Evolutionary conservation across 2,888 invertebrate genomes (phyloP).

Genomic region (Myopa tessellatipennis): DNA sequence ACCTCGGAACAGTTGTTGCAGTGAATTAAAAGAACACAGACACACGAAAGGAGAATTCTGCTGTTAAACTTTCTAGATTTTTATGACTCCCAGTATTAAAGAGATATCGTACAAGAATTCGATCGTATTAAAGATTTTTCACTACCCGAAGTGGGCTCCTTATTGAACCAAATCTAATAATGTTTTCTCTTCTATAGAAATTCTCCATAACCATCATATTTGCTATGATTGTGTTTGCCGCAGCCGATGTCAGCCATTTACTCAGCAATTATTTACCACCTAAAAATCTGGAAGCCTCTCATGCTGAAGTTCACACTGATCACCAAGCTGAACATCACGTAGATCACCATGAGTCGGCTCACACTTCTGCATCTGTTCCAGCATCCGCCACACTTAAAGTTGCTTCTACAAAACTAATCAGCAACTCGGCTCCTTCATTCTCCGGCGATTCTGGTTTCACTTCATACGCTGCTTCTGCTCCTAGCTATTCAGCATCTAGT

Average conservation of each 20-base stretch:
- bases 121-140: not conserved
- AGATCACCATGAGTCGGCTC: too few relatives aligned
- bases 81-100: too few relatives aligned
- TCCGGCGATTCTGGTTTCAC: not conserved
- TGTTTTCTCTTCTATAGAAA: slow-evolving; percentile 53
- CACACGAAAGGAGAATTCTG: too few relatives aligned
- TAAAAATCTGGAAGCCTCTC: slow-evolving; percentile 27
- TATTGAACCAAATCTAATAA: not conserved
- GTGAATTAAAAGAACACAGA: too few relatives aligned
- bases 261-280: slow-evolving; percentile 55
- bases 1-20: too few relatives aligned
- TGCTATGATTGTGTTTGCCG: slow-evolving; percentile 56
- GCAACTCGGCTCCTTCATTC: not conserved
- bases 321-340: not conserved
- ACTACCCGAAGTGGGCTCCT: too few relatives aligned
- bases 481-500: not conserved
- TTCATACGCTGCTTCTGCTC: not conserved
- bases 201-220: slow-evolving; percentile 52
- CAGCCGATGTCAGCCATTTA: slow-evolving; percentile 63
- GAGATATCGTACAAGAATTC: too few relatives aligned
- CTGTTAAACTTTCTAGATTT: too few relatives aligned
- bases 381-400: not conserved
- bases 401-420: not conserved
- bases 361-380: not conserved
- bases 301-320: not conserved